Conservation (phyloP, 30 jellyfish, hydroid and myxozoan genomes). For the Aurelia aurita complex sp. Pacific region DNA sequence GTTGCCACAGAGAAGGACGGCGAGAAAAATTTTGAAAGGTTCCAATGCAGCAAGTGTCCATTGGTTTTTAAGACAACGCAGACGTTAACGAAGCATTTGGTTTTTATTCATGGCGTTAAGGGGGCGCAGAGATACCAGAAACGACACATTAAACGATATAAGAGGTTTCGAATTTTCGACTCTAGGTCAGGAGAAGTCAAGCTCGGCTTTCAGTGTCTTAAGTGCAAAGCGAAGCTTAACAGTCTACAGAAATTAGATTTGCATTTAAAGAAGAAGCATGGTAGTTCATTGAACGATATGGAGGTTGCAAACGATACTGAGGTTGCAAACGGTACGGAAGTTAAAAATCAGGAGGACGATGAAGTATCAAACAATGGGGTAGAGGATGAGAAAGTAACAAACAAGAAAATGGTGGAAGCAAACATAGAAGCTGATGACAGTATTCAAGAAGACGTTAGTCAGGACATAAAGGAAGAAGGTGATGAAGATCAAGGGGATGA, state of each 20-base stretch:
- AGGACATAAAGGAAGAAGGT: neutral
- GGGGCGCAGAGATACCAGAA: constrained; percentile 5
- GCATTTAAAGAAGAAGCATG: constrained; percentile 34
- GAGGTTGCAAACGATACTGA: neutral
- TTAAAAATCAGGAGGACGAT: neutral
- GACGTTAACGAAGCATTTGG: constrained; percentile 20
- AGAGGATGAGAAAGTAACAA: neutral
- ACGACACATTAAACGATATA: constrained; percentile 14
- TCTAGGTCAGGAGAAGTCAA: constrained; percentile 1
- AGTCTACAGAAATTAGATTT: neutral
- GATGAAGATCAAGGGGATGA: neutral
- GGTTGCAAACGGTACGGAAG: neutral
- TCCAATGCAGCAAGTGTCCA: constrained; percentile 33
- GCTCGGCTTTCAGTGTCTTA: constrained; percentile 12
- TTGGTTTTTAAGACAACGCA: constrained; percentile 1
- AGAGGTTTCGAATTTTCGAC: constrained; percentile 2
- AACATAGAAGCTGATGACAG: neutral
- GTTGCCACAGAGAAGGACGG: neutral
- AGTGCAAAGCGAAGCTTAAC: constrained; percentile 13
- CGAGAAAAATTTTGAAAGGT: neutral
- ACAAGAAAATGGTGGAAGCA: neutral
- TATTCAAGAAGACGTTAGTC: neutral
- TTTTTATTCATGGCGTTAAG: constrained; percentile 14
- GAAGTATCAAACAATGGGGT: neutral
- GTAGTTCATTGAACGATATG: neutral